A percentile compares a stretch with the other conserved stretches of the same genome.
Evolutionary conservation across 2,113 vertebrate genomes (phyloP).

Genomic region (Epinephelus cyanopodus): DNA sequence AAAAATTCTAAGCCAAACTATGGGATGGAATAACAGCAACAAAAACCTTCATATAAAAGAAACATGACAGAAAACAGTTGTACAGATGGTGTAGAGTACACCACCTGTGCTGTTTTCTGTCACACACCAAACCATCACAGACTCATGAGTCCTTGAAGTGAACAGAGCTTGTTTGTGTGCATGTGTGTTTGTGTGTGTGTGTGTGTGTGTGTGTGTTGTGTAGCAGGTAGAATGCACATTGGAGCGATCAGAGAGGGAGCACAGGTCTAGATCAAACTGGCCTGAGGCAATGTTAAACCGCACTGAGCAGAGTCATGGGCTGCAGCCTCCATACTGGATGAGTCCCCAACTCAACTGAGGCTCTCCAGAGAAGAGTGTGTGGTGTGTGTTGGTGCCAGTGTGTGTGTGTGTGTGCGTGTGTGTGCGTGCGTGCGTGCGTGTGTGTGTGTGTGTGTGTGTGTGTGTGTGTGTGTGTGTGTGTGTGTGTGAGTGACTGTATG

Average conservation of each 20-base stretch:
- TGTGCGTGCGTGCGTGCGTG: conserved; percentile 9
- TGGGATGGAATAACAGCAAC: neutral
- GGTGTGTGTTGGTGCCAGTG: conserved; percentile 16
- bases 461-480: conserved; percentile 28
- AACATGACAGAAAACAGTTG: neutral
- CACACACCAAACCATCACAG: neutral
- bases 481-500: neutral
- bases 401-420: conserved; percentile 9
- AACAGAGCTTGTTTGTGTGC: conserved; percentile 11
- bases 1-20: neutral
- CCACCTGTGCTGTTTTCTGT: conserved; percentile 11
- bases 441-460: conserved; percentile 5
- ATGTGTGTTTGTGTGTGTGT: neutral
- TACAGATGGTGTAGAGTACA: neutral
- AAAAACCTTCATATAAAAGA: neutral
- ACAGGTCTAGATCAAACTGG: conserved; percentile 55
- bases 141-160: conserved; percentile 17
- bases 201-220: conserved; percentile 13
- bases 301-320: conserved; percentile 41
- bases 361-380: conserved; percentile 50
- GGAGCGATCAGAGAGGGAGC: conserved; percentile 25
- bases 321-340: conserved; percentile 42
- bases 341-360: conserved; percentile 40
- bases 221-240: conserved; percentile 28
- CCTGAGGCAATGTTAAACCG: conserved; percentile 45